Base-by-base conservation (phyloP, 2,888 invertebrate species). In the Agriopis marginaria region DNA sequence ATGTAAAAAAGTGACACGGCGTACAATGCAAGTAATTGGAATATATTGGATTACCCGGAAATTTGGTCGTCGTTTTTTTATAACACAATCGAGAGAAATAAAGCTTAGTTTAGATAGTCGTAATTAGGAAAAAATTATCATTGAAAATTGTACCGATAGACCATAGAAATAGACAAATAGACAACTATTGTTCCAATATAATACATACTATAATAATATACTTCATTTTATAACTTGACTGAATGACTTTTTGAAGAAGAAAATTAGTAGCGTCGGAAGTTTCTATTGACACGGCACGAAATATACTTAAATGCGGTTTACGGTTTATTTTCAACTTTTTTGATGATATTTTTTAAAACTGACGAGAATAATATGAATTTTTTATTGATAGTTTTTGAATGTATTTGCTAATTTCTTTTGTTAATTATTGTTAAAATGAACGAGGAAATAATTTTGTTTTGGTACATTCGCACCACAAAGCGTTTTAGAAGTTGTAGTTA, bases 51-150 rank as follows among this genome's bases (percentile, higher is more conserved):
- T 55, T 40, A 42, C 23, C 14, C 7, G 0, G 10, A 42, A 53
- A 72, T 39, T 65, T 58, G 50, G 66, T 56, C 69, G 60, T 55
- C 47, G 53, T 49, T 51, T n/a, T 51, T 66, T 81, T 75, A 81
- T 80, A 80, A 83, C 80, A 82, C 83, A 78, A 78, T 79, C 73
- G 84, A 88, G 88, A 89, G 87, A 89, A 80, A 81, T 82, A 65
- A 82, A 84, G 82, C 83, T 83, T 89, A 88, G 85, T 82, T 84
- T 82, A 82, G 80, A 80, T 86, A 84, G 81, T 82, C 79, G 50
- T 74, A 73, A 71, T 68, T 88, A 89, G 85, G 83, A 85, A 82
- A 23, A 86, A 87, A 83, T 81, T 84, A 84, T 77, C n/a, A 44
- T 87, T 88, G 66, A 44, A 42, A 70, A 55, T 51, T 51, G 49